Conservation (phyloP, 2,797 vertebrate species). For the Crocodylus rhombifer region DNA sequence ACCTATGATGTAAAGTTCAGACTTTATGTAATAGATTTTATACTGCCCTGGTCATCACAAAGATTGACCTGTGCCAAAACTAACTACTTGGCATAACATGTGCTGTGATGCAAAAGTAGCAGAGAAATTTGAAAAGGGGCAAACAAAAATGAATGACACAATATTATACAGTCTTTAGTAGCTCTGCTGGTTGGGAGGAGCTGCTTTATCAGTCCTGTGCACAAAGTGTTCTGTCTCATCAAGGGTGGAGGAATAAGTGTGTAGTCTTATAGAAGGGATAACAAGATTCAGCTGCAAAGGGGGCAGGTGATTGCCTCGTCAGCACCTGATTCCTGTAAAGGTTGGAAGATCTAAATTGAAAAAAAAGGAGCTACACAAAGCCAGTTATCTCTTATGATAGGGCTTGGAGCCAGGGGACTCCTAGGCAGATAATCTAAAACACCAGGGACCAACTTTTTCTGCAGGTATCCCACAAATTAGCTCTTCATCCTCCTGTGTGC, state of each 20-base stretch:
- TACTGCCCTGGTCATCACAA: neutral
- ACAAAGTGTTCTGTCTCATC: neutral
- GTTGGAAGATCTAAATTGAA: neutral
- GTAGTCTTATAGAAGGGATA: neutral
- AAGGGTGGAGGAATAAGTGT: neutral
- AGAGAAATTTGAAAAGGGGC: fast-evolving
- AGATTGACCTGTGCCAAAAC: neutral
- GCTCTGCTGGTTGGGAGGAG: neutral
- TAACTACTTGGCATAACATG: neutral
- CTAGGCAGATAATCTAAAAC: neutral
- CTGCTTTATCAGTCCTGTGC: neutral
- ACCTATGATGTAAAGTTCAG: conserved; percentile 26
- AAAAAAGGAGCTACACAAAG: neutral
- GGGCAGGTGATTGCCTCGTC: neutral
- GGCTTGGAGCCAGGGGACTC: neutral
- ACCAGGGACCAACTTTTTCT: no score
- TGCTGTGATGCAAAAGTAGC: neutral
- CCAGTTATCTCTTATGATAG: neutral
- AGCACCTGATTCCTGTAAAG: fast-evolving
- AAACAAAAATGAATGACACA: neutral
- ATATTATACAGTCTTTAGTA: neutral
- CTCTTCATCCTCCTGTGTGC: no score
- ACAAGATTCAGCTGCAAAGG: neutral
- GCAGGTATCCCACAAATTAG: no score
- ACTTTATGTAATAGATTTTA: conserved; percentile 1